These are phyloP conservation scores for Chrysocyon brachyurus DNA, from an alignment of 2,797 vertebrate genomes.

Conservation along the genomic window DNA sequence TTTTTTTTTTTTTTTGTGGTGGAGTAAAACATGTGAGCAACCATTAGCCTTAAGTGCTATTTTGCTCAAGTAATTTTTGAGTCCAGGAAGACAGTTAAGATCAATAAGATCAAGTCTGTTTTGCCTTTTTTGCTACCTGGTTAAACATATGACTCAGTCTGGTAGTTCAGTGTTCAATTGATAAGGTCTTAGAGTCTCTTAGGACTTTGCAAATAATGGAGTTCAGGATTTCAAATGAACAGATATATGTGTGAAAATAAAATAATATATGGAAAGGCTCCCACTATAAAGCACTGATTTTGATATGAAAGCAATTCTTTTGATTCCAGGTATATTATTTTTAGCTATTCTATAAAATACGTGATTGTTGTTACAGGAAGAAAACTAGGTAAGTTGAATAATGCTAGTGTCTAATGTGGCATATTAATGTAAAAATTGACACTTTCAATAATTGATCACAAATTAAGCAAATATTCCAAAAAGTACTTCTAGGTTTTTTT, in stretches of 20 bases:
- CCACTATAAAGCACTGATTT: background rate
- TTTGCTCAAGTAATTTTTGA: background rate
- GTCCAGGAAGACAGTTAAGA: conserved; percentile 7
- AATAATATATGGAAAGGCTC: background rate
- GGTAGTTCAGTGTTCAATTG: background rate
- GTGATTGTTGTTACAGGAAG: background rate
- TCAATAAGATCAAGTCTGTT: background rate
- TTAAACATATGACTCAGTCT: background rate
- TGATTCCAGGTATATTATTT: background rate
- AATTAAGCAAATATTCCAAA: background rate
- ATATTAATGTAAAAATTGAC: background rate
- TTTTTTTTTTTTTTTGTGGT: background rate
- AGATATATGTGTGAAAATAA: background rate
- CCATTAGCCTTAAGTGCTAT: background rate
- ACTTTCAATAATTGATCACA: background rate
- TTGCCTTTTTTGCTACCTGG: background rate
- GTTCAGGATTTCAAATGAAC: conserved; percentile 9
- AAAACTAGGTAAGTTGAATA: conserved; percentile 7
- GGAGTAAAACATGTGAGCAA: background rate
- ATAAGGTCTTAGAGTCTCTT: background rate
- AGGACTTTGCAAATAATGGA: background rate
- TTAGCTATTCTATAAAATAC: background rate
- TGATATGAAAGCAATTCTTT: conserved; percentile 1
- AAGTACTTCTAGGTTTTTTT: background rate
- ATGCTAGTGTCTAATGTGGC: background rate